Evolutionary conservation across 1,140 invertebrate genomes (phyloP).

Genomic region (Zaprionus davidi): DNA sequence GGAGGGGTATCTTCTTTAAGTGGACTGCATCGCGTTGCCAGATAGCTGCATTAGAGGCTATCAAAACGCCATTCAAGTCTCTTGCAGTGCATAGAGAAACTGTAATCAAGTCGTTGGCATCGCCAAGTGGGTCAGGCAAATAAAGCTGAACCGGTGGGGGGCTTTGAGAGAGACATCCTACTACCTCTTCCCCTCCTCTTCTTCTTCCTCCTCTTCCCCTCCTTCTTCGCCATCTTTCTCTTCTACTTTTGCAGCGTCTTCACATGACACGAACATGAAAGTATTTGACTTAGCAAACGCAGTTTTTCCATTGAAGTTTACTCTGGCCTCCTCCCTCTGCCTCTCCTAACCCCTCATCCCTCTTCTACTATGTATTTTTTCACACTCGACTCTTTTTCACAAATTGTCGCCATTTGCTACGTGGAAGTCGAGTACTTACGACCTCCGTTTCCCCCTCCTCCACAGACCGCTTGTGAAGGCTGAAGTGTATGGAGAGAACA

Average conservation of each 20-base stretch:
- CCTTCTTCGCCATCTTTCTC: not conserved
- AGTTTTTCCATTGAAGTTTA: slow-evolving; percentile 45
- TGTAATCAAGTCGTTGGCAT: slow-evolving; percentile 68
- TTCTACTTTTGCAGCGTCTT: slow-evolving; percentile 8
- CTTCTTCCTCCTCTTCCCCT: not conserved
- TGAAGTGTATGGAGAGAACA: slow-evolving; percentile 32
- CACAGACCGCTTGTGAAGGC: not conserved
- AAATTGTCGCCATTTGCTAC: slow-evolving; percentile 77
- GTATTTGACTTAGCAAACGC: slow-evolving; percentile 53
- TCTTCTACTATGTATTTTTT: slow-evolving; percentile 20
- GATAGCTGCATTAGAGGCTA: slow-evolving; percentile 77
- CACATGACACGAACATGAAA: slow-evolving; percentile 45
- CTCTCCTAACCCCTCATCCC: slow-evolving; percentile 3
- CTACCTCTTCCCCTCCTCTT: not conserved
- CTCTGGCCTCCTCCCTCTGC: slow-evolving; percentile 15
- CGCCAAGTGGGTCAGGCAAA: slow-evolving; percentile 73
- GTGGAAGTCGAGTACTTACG: slow-evolving; percentile 32
- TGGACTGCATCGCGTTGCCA: slow-evolving; percentile 76
- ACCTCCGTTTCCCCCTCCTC: not conserved
- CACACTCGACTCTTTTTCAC: slow-evolving; percentile 54
- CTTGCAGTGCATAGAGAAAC: slow-evolving; percentile 52
- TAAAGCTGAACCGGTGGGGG: slow-evolving; percentile 17
- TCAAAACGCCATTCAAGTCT: slow-evolving; percentile 74
- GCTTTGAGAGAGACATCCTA: not conserved
- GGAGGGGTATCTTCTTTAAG: slow-evolving; percentile 62